phyloP scores from a whole-genome alignment of 35 echinoderm and acorn worm species.

The Apostichopus californicus region DNA sequence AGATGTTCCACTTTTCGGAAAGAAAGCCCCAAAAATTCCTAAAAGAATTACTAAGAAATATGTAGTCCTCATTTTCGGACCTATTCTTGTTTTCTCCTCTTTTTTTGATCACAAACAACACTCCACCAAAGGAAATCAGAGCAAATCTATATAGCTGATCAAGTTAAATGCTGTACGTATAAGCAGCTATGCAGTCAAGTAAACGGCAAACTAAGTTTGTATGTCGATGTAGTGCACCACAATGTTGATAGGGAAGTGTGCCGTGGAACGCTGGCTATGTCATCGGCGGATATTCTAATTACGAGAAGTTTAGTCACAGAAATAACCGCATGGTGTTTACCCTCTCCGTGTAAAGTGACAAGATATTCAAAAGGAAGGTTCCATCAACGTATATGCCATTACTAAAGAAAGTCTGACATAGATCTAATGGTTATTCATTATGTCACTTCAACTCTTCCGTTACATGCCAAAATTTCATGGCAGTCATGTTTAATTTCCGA shows the following conservation, averaged over 20 bases:
- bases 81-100: neutral
- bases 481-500: too few species aligned
- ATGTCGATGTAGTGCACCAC: neutral
- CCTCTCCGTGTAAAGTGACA: neutral
- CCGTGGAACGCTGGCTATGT: neutral
- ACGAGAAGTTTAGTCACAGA: neutral
- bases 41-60: neutral
- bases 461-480: too few species aligned
- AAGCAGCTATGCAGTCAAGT: neutral
- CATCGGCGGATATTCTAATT: neutral
- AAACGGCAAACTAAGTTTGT: neutral
- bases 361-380: too few species aligned
- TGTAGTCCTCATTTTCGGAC: neutral
- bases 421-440: too few species aligned
- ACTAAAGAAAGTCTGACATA: too few species aligned
- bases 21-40: neutral
- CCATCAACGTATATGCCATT: too few species aligned
- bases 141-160: neutral
- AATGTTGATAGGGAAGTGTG: neutral
- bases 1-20: neutral
- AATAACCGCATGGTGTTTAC: neutral
- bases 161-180: neutral
- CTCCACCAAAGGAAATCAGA: neutral
- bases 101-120: neutral
- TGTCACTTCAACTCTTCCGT: too few species aligned